Conservation (phyloP, 2,113 vertebrate species). For the Leptocoma aspasia region DNA sequence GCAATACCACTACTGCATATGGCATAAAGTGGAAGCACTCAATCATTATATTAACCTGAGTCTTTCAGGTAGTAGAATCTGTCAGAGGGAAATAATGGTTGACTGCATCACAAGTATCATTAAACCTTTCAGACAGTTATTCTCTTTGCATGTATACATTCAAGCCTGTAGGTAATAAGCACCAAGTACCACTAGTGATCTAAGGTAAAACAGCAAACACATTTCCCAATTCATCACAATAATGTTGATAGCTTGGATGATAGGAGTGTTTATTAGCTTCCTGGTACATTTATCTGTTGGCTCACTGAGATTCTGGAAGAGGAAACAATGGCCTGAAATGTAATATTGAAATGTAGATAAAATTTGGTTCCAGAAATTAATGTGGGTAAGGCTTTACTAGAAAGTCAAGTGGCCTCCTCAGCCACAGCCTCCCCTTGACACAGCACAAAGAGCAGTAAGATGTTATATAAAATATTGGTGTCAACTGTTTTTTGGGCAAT, state of each 20-base stretch:
- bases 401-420: not conserved
- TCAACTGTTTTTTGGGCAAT: not conserved
- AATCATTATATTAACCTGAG: slow-evolving; percentile 57
- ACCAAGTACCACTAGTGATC: not conserved
- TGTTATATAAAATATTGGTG: not conserved
- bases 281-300: not conserved
- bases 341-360: not conserved
- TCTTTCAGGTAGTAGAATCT: slow-evolving; percentile 52
- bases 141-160: not conserved
- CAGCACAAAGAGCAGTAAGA: not conserved
- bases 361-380: not conserved
- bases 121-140: slow-evolving; percentile 48
- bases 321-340: not conserved
- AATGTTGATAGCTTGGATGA: not conserved
- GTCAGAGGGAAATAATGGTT: slow-evolving; percentile 59
- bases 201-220: slow-evolving; percentile 7
- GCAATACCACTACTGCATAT: slow-evolving; percentile 9
- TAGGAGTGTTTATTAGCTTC: not conserved
- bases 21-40: slow-evolving; percentile 47
- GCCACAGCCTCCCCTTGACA: not conserved
- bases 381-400: not conserved
- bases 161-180: slow-evolving; percentile 5
- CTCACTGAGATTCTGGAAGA: not conserved
- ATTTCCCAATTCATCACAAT: slow-evolving; percentile 1
- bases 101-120: slow-evolving; percentile 53